Percentiles rank a stretch among this genome's conserved stretches.
Evolutionary conservation across 1,140 invertebrate genomes (phyloP).

Genomic region (Ptiloglossa arizonensis): DNA sequence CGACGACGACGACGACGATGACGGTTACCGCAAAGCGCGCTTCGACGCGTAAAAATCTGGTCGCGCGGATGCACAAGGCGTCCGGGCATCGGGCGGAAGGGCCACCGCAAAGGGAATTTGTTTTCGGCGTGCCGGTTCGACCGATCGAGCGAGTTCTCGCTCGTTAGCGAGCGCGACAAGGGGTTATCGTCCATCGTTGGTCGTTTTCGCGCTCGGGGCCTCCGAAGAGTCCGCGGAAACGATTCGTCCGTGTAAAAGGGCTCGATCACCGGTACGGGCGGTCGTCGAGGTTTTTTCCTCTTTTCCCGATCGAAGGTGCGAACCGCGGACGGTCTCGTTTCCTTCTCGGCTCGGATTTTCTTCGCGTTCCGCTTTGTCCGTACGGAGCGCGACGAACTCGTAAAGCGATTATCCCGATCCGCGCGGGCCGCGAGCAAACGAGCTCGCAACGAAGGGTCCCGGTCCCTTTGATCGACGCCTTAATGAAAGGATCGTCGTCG

Average conservation of each 20-base stretch:
- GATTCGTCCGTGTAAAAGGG: neutral
- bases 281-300: neutral
- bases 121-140: neutral
- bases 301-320: neutral
- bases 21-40: neutral
- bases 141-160: slow-evolving; percentile 45
- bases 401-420: slow-evolving; percentile 38
- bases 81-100: neutral
- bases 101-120: neutral
- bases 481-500: slow-evolving; percentile 53
- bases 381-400: neutral
- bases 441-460: slow-evolving; percentile 1
- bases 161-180: slow-evolving; percentile 45
- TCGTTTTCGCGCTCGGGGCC: neutral
- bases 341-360: neutral
- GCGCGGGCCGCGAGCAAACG: neutral
- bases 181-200: slow-evolving; percentile 34
- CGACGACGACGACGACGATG: too few relatives aligned
- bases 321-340: neutral
- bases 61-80: neutral
- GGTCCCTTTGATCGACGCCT: slow-evolving; percentile 53
- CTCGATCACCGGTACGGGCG: too few relatives aligned
- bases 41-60: neutral
- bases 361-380: slow-evolving; percentile 6
- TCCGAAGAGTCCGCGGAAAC: too few relatives aligned